Evolutionary conservation across 2,797 vertebrate species (phyloP).

Genomic region (Potorous gilbertii): DNA sequence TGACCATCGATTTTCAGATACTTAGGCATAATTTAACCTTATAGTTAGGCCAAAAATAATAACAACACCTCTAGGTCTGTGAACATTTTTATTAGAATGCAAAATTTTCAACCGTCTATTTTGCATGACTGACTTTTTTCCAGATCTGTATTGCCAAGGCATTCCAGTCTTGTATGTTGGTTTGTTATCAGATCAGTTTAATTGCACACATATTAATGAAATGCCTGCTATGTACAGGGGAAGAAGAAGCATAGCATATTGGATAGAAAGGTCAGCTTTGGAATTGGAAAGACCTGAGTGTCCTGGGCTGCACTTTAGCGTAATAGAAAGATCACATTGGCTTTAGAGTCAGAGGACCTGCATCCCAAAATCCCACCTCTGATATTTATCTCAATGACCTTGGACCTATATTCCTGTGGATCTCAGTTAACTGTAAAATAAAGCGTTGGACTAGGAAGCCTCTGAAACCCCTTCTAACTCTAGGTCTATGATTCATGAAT

Average conservation of each 20-base stretch:
- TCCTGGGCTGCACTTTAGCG: background rate
- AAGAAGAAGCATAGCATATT: background rate
- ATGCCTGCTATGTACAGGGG: background rate
- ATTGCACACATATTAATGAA: background rate
- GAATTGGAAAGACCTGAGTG: background rate
- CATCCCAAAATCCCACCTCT: background rate
- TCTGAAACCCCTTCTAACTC: background rate
- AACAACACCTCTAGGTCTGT: background rate
- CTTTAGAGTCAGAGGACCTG: background rate
- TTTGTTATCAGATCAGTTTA: background rate
- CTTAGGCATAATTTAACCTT: slow-evolving; percentile 14
- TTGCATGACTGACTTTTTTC: background rate
- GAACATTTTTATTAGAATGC: slow-evolving; percentile 31
- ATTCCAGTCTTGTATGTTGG: background rate
- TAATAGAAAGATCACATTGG: background rate
- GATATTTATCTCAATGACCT: background rate
- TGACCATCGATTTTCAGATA: background rate
- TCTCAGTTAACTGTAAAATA: background rate
- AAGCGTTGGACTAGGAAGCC: background rate
- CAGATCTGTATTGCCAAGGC: background rate
- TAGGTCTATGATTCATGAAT: background rate
- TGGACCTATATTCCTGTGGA: background rate
- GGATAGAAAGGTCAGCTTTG: background rate
- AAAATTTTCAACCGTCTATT: background rate
- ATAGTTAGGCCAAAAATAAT: slow-evolving; percentile 14